Evolutionary conservation across 2,113 vertebrate species (phyloP).

Genomic region (Eubucco bourcierii): DNA sequence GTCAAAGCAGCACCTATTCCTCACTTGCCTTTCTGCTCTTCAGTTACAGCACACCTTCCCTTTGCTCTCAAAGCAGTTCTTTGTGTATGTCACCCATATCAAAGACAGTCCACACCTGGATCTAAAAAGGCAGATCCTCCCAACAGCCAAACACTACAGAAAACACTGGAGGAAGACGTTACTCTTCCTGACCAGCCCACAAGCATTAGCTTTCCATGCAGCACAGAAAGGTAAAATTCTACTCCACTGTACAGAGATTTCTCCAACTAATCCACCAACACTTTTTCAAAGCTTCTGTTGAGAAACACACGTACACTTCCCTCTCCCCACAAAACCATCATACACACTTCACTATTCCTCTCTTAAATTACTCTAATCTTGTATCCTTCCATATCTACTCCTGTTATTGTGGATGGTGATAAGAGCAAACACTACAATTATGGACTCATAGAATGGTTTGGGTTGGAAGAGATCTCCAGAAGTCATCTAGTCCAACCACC

Average conservation of each 20-base stretch:
- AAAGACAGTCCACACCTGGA: not conserved
- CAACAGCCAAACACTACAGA: not conserved
- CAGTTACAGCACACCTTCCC: not conserved
- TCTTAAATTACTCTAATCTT: not conserved
- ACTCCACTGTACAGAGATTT: not conserved
- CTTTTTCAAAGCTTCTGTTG: not conserved
- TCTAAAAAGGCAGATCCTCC: not conserved
- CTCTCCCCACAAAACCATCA: not conserved
- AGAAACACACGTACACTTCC: not conserved
- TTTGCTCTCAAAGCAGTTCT: not conserved
- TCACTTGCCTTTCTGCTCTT: not conserved
- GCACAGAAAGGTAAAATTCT: not conserved
- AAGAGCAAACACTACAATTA: not conserved
- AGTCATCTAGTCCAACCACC: no score
- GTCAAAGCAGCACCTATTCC: not conserved
- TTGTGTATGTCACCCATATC: accelerated
- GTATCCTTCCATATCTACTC: not conserved
- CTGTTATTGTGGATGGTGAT: not conserved
- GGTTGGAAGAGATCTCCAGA: no score
- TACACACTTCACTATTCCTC: not conserved
- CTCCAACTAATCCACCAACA: not conserved
- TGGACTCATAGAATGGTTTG: no score
- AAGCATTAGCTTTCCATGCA: not conserved
- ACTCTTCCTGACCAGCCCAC: not conserved
- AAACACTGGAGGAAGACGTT: not conserved